A percentile compares a stretch with the other conserved stretches of the same genome.
Evolutionary conservation across 2,797 vertebrate species (phyloP).

Genomic region (Centropyge bicolor): DNA sequence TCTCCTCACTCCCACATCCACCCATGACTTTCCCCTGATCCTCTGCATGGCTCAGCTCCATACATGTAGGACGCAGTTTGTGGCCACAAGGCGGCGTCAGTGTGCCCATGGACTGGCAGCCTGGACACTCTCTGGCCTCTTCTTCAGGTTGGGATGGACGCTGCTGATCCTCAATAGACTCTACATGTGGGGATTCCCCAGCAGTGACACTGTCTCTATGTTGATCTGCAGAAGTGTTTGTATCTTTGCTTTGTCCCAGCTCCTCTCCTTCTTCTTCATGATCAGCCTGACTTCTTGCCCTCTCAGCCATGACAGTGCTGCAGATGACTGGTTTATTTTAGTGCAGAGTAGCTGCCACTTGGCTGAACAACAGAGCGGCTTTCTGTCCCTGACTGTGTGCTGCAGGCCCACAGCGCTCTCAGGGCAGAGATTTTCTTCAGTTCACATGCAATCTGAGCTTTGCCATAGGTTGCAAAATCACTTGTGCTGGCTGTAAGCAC

Average conservation of each 20-base stretch:
- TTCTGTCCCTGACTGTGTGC: not conserved
- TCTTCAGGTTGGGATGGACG: conserved; percentile 5
- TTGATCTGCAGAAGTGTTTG: not conserved
- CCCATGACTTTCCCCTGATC: not conserved
- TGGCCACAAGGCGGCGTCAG: conserved; percentile 86
- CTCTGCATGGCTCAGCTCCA: conserved; percentile 75
- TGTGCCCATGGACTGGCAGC: conserved; percentile 84
- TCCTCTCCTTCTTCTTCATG: conserved; percentile 1
- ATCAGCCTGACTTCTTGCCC: conserved; percentile 3
- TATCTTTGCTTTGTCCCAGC: conserved; percentile 4
- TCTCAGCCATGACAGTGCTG: conserved; percentile 26
- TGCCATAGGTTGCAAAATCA: conserved; percentile 31
- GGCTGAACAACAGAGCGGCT: not conserved
- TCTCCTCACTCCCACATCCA: not conserved
- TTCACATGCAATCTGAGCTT: conserved; percentile 31
- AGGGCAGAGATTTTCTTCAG: not conserved
- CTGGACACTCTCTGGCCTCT: conserved; percentile 73
- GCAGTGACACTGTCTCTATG: not conserved
- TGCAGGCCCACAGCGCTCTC: not conserved
- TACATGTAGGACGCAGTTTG: conserved; percentile 86
- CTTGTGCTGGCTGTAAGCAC: not conserved
- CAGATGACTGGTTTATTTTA: conserved; percentile 2
- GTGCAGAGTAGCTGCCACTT: not conserved
- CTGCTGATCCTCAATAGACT: not conserved
- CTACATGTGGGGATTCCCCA: not conserved